Evolutionary conservation across 2,113 vertebrate genomes (phyloP).

Genomic region (Sialia sialis): DNA sequence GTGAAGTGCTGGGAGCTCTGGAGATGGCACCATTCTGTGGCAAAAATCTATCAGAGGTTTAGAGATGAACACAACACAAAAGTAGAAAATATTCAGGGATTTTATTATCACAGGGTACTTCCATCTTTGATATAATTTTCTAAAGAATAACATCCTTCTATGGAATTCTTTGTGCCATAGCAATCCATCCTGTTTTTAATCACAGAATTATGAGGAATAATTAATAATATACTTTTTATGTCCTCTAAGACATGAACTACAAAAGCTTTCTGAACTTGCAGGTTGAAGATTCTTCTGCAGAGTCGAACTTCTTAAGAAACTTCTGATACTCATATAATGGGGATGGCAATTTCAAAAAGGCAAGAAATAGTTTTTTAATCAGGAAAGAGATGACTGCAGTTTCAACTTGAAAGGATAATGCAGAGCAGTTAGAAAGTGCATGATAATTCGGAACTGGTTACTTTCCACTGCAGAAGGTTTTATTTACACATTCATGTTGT

Average conservation of each 20-base stretch:
- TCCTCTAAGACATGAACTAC: background rate
- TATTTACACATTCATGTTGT: background rate
- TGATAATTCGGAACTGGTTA: background rate
- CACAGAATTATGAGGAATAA: background rate
- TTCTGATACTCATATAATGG: background rate
- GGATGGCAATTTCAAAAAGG: background rate
- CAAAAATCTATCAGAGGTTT: background rate
- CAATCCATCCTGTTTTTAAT: background rate
- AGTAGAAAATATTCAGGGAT: background rate
- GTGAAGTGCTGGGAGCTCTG: background rate
- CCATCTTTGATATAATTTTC: background rate
- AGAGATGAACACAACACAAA: background rate
- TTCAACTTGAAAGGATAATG: background rate
- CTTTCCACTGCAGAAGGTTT: background rate
- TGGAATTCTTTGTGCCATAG: background rate
- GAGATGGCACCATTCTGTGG: fast-evolving
- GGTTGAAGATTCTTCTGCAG: background rate
- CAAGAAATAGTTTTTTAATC: background rate
- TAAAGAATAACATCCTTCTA: background rate
- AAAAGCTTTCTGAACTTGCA: background rate
- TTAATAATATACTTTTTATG: background rate
- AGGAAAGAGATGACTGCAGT: background rate
- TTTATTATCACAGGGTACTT: background rate
- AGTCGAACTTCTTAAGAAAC: background rate
- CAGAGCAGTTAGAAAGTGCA: background rate